phyloP scores from a whole-genome alignment of 2,113 vertebrate species.

The Apistogramma diplotaenia region DNA sequence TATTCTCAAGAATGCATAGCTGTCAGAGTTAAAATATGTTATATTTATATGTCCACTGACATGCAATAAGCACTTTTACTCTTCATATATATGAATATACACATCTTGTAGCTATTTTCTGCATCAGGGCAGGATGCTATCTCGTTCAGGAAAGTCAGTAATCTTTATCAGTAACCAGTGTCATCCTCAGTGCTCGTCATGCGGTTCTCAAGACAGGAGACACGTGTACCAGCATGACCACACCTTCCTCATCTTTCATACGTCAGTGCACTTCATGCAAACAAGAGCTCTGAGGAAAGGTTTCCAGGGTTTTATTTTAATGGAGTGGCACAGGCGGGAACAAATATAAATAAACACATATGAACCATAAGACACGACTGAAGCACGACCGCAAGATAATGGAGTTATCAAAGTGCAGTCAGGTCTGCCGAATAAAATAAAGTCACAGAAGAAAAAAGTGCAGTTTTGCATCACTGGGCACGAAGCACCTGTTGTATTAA shows the following conservation, averaged over 20 bases:
- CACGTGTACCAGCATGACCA: background rate
- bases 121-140: background rate
- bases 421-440: background rate
- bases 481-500: background rate
- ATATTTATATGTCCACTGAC: background rate
- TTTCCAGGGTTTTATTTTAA: background rate
- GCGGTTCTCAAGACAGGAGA: background rate
- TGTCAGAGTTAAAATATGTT: background rate
- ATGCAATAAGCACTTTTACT: background rate
- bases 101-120: background rate
- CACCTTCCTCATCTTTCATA: slow-evolving; percentile 23
- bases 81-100: background rate
- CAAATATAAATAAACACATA: background rate
- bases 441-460: background rate
- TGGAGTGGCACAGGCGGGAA: background rate
- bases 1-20: background rate
- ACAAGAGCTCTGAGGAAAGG: background rate
- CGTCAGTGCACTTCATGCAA: slow-evolving; percentile 30
- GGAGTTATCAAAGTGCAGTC: background rate
- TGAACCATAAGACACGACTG: background rate
- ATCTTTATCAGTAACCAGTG: background rate
- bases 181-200: background rate
- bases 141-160: background rate
- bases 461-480: background rate
- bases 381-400: background rate